Evolutionary conservation across 2,888 invertebrate species (phyloP), one percentile per base, ranked within the genome.

Genomic region (Adelphocoris suturalis): DNA sequence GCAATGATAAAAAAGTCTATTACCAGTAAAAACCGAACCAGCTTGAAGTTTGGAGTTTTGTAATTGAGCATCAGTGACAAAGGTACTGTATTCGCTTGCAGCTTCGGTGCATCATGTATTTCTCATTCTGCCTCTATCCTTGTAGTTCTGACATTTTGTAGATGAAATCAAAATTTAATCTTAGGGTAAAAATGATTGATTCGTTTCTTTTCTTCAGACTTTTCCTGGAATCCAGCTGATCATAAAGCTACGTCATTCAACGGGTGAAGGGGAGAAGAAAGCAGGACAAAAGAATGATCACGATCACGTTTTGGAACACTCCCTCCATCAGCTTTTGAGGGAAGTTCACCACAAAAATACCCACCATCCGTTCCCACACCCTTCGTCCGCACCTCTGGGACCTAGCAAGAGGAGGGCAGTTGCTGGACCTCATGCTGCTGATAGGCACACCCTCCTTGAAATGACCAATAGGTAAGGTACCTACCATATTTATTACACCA

Each of bases 281-380:
- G 90, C 68, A 11, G 80, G 89, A 14, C 92, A 92, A 93, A 92
- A 95, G 92, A 95, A 95, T 27, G 98, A 98, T 92, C 98, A 99
- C 93, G 98, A 99, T 94, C 98, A 98, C 93, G 99, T 99, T n/a
- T 94, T 99, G 91, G 99, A 99, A 93, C 99, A 99, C 93, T 98
- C 98, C 14, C 94, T 99, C 90, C 99, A 99, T 94, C 99, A 99
- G 93, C 94, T 99, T 90, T 94, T 99, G 90, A 95, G 99, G 27
- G 98, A 98, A 92, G 97, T 98, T 14, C 99, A 99, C 93, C 97
- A 97, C 93, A 96, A 97, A 92, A 98, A 98, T 94, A 97, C 98
- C 7, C 97, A 98, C 94, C 97, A 98, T 94, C 97, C 98, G 9
- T 97, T 98, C 94, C 98, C 99, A 0, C 98, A 98, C 94, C 99